Base-by-base conservation (phyloP, 2,888 invertebrate genomes). In the Heliconius ismenius region DNA sequence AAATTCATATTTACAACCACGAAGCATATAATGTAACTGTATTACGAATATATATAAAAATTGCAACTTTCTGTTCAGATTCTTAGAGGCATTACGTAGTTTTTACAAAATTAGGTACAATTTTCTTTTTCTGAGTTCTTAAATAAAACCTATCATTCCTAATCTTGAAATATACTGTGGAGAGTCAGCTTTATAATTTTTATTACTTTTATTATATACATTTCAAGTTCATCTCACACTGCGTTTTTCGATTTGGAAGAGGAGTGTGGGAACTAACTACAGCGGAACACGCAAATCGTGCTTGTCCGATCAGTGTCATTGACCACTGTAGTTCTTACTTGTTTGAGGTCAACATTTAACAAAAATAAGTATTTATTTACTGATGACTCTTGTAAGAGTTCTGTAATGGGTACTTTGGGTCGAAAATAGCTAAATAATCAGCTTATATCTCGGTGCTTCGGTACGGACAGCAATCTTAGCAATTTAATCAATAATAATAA, bases 231-330 rank as follows among this genome's bases (percentile, higher is more conserved):
- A 70, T 70, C n/a, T 54, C 58, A 32, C 70, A 58, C 70, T 58
- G 32, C 54, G 54, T 70, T 70, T 28, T 32, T 32, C 70, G 58
- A 70, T 70, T 70, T 70, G 54, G 70, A 58, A 32, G 24, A 58
- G 43, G 75, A 77, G 78, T 81, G 81, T 82, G 81, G 79, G 81
- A 81, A 80, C 80, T 73, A 62, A 74, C 74, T 72, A 65, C 79
- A 74, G 77, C 79, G 80, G 80, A 79, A 82, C 81, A 81, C 76
- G 79, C 73, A 74, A 80, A 75, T 83, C 82, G 84, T 84, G 83
- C 80, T 79, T 60, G 77, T 79, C 65, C 79, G 76, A 76, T 78
- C 79, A 67, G 78, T 54, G 79, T 79, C 82, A 82, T 83, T 82
- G 81, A 79, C 79, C 79, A 76, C 81, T 82, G 79, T 82, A 73